A percentile compares a stretch with the other conserved stretches of the same genome.
phyloP scores from a whole-genome alignment of 2,888 invertebrate species.

The Hermaeophaga mercurialis region DNA sequence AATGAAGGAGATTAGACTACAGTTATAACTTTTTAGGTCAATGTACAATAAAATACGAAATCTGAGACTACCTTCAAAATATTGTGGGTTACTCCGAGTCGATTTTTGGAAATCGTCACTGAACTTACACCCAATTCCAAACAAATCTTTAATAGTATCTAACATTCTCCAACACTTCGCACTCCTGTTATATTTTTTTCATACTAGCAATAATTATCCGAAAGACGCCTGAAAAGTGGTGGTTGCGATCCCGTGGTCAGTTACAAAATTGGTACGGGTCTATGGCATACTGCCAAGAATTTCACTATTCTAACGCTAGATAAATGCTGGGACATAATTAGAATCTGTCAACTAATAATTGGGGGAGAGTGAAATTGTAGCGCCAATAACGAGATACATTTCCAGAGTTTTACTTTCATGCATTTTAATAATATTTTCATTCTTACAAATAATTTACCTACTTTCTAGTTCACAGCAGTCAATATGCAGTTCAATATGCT shows the following conservation, averaged over 20 bases:
- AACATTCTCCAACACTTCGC: slow-evolving; percentile 50
- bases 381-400: not conserved
- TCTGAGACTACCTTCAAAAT: slow-evolving; percentile 12
- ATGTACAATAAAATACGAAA: no score
- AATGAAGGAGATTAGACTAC: no score
- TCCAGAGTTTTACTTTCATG: no score
- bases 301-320: slow-evolving; percentile 18
- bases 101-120: slow-evolving; percentile 40
- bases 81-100: slow-evolving; percentile 30
- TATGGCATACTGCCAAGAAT: slow-evolving; percentile 25
- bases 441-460: no score
- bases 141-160: slow-evolving; percentile 52
- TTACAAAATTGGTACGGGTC: slow-evolving; percentile 19
- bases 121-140: slow-evolving; percentile 48
- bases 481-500: no score
- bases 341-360: not conserved
- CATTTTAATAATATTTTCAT: no score
- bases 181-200: slow-evolving; percentile 20
- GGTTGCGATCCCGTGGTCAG: slow-evolving; percentile 7
- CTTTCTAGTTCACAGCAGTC: no score
- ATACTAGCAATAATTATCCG: not conserved
- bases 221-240: not conserved
- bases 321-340: slow-evolving; percentile 24
- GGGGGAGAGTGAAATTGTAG: not conserved
- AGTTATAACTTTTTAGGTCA: no score